Conservation (phyloP, 1,140 invertebrate species). For the Drosophila willistoni region DNA sequence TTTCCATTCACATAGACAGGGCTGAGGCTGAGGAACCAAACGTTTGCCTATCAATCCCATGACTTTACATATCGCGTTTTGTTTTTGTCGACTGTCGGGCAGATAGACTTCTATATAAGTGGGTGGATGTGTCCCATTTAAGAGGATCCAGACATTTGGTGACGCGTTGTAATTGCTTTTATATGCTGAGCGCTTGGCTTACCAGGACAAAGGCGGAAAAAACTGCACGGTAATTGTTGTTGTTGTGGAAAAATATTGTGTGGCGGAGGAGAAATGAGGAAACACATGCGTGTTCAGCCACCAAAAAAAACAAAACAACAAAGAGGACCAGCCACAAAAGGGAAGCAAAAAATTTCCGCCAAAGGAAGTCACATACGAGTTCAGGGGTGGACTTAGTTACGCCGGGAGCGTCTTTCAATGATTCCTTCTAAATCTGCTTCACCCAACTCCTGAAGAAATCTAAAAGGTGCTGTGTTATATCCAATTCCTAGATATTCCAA, state of each 20-base stretch:
- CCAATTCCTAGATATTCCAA: no score
- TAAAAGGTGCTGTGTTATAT: no score
- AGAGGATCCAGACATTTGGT: slow-evolving; percentile 3
- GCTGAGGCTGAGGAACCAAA: neutral
- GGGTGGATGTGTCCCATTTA: neutral
- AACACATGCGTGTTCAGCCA: slow-evolving; percentile 26
- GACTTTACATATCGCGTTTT: slow-evolving; percentile 30
- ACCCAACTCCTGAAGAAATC: no score
- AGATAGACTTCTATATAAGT: slow-evolving; percentile 4
- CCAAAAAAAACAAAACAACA: slow-evolving; percentile 33
- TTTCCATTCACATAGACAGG: slow-evolving; percentile 32
- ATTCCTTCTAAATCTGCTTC: neutral
- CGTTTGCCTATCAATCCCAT: slow-evolving; percentile 39
- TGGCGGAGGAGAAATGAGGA: neutral
- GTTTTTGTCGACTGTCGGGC: neutral
- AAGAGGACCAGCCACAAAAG: slow-evolving; percentile 32
- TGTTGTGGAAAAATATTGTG: slow-evolving; percentile 5
- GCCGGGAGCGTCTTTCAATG: neutral
- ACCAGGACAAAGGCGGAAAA: slow-evolving; percentile 6
- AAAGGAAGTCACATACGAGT: slow-evolving; percentile 32
- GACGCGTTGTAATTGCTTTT: slow-evolving; percentile 58
- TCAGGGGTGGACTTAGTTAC: slow-evolving; percentile 33
- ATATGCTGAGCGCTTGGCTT: slow-evolving; percentile 44
- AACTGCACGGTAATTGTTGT: slow-evolving; percentile 23
- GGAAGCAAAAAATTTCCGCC: slow-evolving; percentile 47